Base-by-base conservation (phyloP, 2,797 vertebrate genomes). In the Phyllotis vaccarum region DNA sequence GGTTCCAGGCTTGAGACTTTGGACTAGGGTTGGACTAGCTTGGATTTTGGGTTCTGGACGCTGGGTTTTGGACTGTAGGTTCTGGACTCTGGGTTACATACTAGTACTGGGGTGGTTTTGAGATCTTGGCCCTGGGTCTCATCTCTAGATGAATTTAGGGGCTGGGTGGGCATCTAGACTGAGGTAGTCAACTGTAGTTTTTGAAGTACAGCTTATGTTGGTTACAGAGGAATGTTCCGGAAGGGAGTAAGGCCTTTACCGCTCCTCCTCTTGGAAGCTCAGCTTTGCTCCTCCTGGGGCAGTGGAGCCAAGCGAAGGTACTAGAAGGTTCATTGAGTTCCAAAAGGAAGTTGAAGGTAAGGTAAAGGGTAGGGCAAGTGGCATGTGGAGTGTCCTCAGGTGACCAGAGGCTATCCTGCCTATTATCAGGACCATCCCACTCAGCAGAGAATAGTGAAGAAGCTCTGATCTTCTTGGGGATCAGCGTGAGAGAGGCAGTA, bases 41-140 rank as follows among this genome's bases (percentile, higher is more conserved):
- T 49, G 46, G 46, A 5, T 49, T 49, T 49, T 49, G 46, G 46
- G 46, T 49, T 49, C 46, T 49, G 46, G 46, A 49, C 46, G 5
- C 46, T 49, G 46, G n/a, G n/a, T n/a, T n/a, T 43, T 90, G 92
- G 75, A 31, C 46, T 87, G 72, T 60, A 76, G 64, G 58, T 79
- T 79, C 54, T 92, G 62, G 56, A 24, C 5, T 70, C 6, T 60
- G 40, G 60, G 21, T 34, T 90, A 40, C 43, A 52, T 52, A 70
- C 40, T 52, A 54, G n/a, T 66, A 78, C 12, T 17, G 34, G 54
- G 27, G 11, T 89, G 52, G 54, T n/a, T 92, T 78, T 72, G 40
- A 62, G 31, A 46, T 72, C 40, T 93, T 76, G 60, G 43, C 46
- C 90, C 62, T 88, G 80, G 31, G 37, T 91, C 75, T 90, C 68